Conservation (phyloP, 1,140 invertebrate genomes). For the Elymnias hypermnestra region DNA sequence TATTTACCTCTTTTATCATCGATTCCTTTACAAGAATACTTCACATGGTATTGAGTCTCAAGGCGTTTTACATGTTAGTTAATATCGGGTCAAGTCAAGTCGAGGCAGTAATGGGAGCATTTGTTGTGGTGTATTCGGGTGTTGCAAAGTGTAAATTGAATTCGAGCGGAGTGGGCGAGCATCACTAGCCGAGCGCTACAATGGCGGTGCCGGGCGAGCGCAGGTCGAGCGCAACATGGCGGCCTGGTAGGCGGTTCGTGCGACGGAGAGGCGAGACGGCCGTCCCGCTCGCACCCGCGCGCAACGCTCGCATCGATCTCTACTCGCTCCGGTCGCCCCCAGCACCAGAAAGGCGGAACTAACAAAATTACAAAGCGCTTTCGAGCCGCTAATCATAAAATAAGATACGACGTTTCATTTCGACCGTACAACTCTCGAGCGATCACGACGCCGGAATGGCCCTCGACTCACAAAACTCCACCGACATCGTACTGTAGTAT, state of each 20-base stretch:
- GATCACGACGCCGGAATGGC: slow-evolving; percentile 71
- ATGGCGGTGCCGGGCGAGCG: slow-evolving; percentile 73
- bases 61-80: too few species aligned
- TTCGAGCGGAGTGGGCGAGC: slow-evolving; percentile 50
- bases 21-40: too few species aligned
- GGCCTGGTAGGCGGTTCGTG: slow-evolving; percentile 72
- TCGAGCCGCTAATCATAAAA: slow-evolving; percentile 76
- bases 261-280: slow-evolving; percentile 45
- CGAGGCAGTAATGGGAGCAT: too few species aligned
- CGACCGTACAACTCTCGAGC: slow-evolving; percentile 70
- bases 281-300: slow-evolving; percentile 60
- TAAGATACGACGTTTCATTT: slow-evolving; percentile 76
- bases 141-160: too few species aligned
- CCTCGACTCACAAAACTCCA: slow-evolving; percentile 73
- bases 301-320: slow-evolving; percentile 71
- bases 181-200: slow-evolving; percentile 70
- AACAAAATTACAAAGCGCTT: slow-evolving; percentile 76
- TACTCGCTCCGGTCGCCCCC: slow-evolving; percentile 68
- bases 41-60: too few species aligned
- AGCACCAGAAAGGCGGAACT: slow-evolving; percentile 75
- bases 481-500: slow-evolving; percentile 59
- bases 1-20: slow-evolving; percentile 16
- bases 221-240: slow-evolving; percentile 75
- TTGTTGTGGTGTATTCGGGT: too few species aligned
- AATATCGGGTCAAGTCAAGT: too few species aligned